These are phyloP conservation scores for Papilio protenor DNA, from an alignment of 2,888 invertebrate species.

Conservation along the genomic window DNA sequence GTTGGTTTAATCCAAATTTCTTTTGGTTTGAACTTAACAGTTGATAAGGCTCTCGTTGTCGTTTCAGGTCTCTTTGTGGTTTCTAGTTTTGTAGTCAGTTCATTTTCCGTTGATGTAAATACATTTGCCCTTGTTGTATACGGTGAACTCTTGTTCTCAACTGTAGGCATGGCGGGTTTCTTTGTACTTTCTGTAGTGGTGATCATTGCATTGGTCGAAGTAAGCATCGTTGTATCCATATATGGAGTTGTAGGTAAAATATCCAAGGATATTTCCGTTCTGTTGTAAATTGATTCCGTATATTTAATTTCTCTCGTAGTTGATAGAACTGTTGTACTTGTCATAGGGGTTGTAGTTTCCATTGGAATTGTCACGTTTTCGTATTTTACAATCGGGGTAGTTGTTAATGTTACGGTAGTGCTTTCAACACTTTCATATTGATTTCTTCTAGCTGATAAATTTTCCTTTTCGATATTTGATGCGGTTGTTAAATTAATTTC, in stretches of 20 bases:
- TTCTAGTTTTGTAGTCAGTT: slow-evolving; percentile 53
- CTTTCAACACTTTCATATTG: slow-evolving; percentile 28
- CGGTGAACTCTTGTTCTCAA: slow-evolving; percentile 26
- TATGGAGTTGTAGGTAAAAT: slow-evolving; percentile 48
- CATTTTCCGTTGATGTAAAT: slow-evolving; percentile 49
- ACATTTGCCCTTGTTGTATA: slow-evolving; percentile 37
- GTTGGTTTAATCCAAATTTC: slow-evolving; percentile 81
- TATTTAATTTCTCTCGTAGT: slow-evolving; percentile 42
- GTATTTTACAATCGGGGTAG: slow-evolving; percentile 43
- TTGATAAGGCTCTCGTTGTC: slow-evolving; percentile 63
- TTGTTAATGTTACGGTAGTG: slow-evolving; percentile 46
- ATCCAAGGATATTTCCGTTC: slow-evolving; percentile 55
- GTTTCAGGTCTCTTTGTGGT: slow-evolving; percentile 63
- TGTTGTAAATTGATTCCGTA: slow-evolving; percentile 54
- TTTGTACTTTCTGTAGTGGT: slow-evolving; percentile 43
- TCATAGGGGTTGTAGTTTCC: neutral
- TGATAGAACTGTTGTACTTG: slow-evolving; percentile 46
- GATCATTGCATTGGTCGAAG: slow-evolving; percentile 44
- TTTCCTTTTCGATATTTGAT: neutral
- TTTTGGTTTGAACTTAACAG: slow-evolving; percentile 75
- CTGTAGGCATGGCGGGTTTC: slow-evolving; percentile 29
- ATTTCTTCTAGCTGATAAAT: neutral
- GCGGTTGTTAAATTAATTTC: slow-evolving; percentile 3
- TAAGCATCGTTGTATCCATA: slow-evolving; percentile 45
- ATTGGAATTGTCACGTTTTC: slow-evolving; percentile 42